These are phyloP conservation scores for Zaprionus lineosus DNA, from an alignment of 2,888 invertebrate species.

Conservation along the genomic window DNA sequence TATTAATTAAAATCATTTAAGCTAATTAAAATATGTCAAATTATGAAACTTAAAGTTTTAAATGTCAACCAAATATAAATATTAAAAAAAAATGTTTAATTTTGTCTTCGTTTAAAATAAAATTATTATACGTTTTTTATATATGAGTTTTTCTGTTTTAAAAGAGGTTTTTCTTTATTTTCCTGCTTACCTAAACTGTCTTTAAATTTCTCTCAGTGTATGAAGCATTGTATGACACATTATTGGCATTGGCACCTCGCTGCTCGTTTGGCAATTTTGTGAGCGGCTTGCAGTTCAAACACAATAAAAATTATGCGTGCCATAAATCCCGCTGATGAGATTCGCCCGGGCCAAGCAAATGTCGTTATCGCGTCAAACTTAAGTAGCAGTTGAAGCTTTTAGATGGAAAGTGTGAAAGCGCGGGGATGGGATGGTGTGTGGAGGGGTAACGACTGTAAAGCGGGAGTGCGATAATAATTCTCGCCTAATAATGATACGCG, in stretches of 20 bases:
- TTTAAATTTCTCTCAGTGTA: constrained; percentile 25
- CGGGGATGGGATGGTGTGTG: not conserved
- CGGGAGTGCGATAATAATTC: constrained; percentile 75
- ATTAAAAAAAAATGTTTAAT: too few species aligned
- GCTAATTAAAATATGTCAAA: too few species aligned
- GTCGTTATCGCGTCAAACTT: constrained; percentile 72
- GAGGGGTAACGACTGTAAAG: constrained; percentile 30
- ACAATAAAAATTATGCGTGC: constrained; percentile 79
- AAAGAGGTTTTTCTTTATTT: too few species aligned
- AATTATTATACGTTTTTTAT: too few species aligned
- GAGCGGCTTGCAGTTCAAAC: constrained; percentile 68
- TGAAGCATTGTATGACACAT: constrained; percentile 27
- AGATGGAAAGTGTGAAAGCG: not conserved
- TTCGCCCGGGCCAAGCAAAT: constrained; percentile 56
- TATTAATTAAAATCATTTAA: not conserved
- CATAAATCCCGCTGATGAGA: constrained; percentile 79
- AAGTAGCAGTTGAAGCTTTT: constrained; percentile 43
- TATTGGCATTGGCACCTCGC: constrained; percentile 53
- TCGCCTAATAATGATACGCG: constrained; percentile 78
- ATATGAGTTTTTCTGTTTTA: too few species aligned
- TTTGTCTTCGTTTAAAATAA: too few species aligned
- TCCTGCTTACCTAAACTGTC: too few species aligned
- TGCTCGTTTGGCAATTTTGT: constrained; percentile 52
- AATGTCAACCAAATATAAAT: too few species aligned
- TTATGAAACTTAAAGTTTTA: too few species aligned